These are phyloP conservation scores for Bombus terrestris DNA, from an alignment of 1,140 invertebrate species.

Conservation along the genomic window DNA sequence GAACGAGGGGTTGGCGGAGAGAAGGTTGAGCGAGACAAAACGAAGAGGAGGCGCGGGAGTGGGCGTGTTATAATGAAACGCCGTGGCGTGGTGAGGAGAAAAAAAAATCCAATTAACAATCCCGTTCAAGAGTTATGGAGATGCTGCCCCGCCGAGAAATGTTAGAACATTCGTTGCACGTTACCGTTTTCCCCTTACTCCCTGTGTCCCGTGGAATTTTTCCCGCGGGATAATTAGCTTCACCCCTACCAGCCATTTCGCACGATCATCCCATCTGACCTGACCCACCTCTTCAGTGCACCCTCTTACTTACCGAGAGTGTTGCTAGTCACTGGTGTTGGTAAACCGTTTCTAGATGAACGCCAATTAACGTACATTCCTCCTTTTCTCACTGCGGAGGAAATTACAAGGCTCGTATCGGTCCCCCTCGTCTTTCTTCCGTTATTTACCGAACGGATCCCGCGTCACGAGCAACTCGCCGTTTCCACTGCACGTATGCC, in stretches of 20 bases:
- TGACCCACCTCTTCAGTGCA: neutral
- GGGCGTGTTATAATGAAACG: constrained; percentile 40
- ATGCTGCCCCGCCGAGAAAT: constrained; percentile 41
- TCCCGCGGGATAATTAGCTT: constrained; percentile 69
- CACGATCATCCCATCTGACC: constrained; percentile 43
- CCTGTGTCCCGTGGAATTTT: constrained; percentile 61
- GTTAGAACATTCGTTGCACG: constrained; percentile 31
- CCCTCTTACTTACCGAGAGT: constrained; percentile 3
- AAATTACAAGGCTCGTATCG: constrained; percentile 48
- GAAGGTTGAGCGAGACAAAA: neutral
- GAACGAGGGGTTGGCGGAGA: neutral
- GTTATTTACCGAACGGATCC: neutral
- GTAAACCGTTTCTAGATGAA: constrained; percentile 69
- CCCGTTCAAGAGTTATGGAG: constrained; percentile 69
- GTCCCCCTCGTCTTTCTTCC: constrained; percentile 12
- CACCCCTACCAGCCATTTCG: constrained; percentile 42
- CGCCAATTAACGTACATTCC: constrained; percentile 68
- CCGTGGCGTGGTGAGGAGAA: neutral
- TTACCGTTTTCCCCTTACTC: constrained; percentile 19
- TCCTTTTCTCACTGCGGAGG: neutral
- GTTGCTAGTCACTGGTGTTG: constrained; percentile 38
- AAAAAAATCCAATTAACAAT: constrained; percentile 74
- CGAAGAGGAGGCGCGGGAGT: neutral
- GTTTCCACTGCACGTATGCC: constrained; percentile 26
- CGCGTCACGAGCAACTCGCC: neutral